These are phyloP conservation scores for Malurus splendens DNA, from an alignment of 2,797 vertebrate genomes.

Conservation along the genomic window DNA sequence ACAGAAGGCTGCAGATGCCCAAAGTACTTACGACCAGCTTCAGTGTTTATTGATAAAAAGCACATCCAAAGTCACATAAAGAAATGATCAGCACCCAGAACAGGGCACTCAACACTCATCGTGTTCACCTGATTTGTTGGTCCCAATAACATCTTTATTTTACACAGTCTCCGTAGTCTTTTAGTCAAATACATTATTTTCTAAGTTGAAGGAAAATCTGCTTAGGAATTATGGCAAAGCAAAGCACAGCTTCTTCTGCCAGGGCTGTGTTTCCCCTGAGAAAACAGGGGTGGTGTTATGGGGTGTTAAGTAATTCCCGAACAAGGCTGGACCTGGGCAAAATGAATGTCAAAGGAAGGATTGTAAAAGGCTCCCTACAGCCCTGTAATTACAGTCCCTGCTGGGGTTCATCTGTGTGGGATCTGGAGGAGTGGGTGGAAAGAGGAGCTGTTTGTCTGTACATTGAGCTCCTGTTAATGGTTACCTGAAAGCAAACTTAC, in stretches of 20 bases:
- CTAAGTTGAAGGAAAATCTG: neutral
- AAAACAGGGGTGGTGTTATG: neutral
- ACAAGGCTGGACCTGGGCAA: neutral
- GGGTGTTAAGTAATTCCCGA: neutral
- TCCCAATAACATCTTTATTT: neutral
- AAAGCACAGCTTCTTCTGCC: neutral
- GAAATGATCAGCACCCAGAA: neutral
- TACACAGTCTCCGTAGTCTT: neutral
- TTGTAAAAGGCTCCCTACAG: neutral
- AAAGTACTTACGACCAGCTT: neutral
- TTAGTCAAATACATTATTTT: neutral
- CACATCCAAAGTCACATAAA: neutral
- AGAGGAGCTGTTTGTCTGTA: neutral
- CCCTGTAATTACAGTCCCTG: neutral
- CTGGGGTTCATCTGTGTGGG: neutral
- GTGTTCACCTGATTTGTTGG: neutral
- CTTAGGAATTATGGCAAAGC: neutral
- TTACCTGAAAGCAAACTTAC: neutral
- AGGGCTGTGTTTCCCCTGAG: fast-evolving
- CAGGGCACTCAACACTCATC: neutral
- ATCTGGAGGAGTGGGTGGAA: neutral
- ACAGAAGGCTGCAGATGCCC: neutral
- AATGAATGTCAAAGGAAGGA: neutral
- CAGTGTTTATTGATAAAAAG: neutral
- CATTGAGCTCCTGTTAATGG: slow-evolving; percentile 6